Evolutionary conservation across 2,888 invertebrate genomes (phyloP).

Genomic region (Andrena trimmerana): DNA sequence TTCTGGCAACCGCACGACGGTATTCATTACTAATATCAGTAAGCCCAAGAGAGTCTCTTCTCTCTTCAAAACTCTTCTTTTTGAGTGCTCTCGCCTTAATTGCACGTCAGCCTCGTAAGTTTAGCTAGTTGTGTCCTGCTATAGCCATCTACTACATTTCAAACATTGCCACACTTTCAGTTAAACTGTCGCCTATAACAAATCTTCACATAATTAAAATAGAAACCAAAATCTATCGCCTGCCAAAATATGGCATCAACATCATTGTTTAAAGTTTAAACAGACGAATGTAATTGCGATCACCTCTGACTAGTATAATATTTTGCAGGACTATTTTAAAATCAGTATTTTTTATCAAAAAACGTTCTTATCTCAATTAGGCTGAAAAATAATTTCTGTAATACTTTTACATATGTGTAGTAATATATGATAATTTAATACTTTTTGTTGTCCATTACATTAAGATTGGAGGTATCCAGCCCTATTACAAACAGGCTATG

Average conservation of each 20-base stretch:
- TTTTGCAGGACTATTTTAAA: no score
- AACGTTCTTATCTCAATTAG: no score
- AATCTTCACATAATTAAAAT: not conserved
- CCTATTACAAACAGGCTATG: no score
- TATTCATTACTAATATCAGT: slow-evolving; percentile 62
- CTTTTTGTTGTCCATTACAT: no score
- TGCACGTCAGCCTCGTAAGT: slow-evolving; percentile 30
- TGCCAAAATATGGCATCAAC: not conserved
- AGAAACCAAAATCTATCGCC: not conserved
- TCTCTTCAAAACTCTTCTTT: slow-evolving; percentile 16
- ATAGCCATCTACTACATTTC: not conserved
- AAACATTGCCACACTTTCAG: not conserved
- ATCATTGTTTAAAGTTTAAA: no score
- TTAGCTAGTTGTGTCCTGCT: slow-evolving; percentile 3
- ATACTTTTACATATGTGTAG: no score
- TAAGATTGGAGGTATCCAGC: no score
- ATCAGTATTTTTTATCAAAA: no score
- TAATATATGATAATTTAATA: no score
- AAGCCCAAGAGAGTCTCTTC: slow-evolving; percentile 25
- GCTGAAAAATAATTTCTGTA: no score
- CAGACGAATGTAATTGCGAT: no score
- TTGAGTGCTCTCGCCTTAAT: slow-evolving; percentile 51
- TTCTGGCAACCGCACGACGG: slow-evolving; percentile 49
- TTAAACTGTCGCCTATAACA: not conserved
- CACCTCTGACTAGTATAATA: no score